phyloP scores from a whole-genome alignment of 2,888 invertebrate species.

The Lordiphosa andalusiaca region DNA sequence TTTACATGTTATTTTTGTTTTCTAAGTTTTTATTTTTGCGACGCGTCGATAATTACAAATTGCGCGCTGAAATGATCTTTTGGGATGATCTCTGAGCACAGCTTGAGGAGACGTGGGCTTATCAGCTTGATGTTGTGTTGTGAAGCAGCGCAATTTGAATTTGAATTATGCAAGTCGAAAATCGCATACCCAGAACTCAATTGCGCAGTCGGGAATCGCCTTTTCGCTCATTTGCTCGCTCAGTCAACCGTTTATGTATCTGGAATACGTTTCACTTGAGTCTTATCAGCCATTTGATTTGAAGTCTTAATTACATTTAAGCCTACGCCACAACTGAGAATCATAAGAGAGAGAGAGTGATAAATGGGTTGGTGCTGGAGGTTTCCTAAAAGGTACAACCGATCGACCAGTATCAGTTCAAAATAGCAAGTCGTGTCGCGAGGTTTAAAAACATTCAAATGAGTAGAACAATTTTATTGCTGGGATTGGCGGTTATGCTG shows the following conservation, averaged over 20 bases:
- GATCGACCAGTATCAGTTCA: too few relatives aligned
- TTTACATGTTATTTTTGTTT: slow-evolving; percentile 19
- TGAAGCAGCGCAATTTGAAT: too few relatives aligned
- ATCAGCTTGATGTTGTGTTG: slow-evolving; percentile 14
- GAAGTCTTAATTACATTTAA: slow-evolving; percentile 17
- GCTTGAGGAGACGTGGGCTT: slow-evolving; percentile 7
- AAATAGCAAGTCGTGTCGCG: too few relatives aligned
- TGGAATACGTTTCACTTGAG: not conserved
- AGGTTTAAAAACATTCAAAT: too few relatives aligned
- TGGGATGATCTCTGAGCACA: slow-evolving; percentile 41
- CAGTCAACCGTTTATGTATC: not conserved
- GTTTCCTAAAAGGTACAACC: too few relatives aligned
- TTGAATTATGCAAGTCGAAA: slow-evolving; percentile 53
- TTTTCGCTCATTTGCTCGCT: not conserved
- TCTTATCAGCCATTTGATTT: slow-evolving; percentile 14
- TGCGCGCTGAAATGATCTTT: slow-evolving; percentile 50
- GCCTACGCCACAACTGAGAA: not conserved
- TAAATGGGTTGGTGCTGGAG: too few relatives aligned
- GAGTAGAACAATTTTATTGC: too few relatives aligned
- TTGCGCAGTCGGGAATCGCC: slow-evolving; percentile 48
- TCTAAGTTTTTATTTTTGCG: slow-evolving; percentile 20
- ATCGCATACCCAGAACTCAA: slow-evolving; percentile 40
- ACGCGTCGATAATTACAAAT: slow-evolving; percentile 48
- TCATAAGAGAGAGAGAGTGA: not conserved
- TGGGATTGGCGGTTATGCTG: too few relatives aligned